A percentile compares a stretch with the other conserved stretches of the same genome.
These are phyloP conservation scores for Triplophysa rosa DNA, from an alignment of 2,113 vertebrate species.

Conservation along the genomic window DNA sequence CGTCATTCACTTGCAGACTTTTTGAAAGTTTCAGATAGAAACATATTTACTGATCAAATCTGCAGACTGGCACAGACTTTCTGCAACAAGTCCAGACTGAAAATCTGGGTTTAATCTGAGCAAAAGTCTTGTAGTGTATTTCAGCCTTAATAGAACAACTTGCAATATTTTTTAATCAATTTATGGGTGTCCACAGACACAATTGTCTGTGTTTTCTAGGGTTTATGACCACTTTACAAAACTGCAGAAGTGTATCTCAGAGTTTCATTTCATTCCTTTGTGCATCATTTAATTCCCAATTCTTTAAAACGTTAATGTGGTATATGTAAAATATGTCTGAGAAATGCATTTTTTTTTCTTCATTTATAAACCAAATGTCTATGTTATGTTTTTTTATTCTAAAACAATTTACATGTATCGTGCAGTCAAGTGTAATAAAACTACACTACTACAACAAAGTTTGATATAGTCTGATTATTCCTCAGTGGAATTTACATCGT, in stretches of 20 bases:
- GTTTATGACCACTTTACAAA: background rate
- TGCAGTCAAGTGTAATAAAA: constrained; percentile 11
- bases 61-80: too few relatives aligned
- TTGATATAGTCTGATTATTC: background rate
- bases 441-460: background rate
- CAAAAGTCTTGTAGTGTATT: too few relatives aligned
- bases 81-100: too few relatives aligned
- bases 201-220: background rate
- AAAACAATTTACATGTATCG: background rate
- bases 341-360: background rate
- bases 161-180: background rate
- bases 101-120: too few relatives aligned
- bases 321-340: background rate
- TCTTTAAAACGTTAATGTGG: background rate
- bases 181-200: background rate
- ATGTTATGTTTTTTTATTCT: background rate
- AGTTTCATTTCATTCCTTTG: background rate
- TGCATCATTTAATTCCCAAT: background rate
- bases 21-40: too few relatives aligned
- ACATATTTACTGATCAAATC: too few relatives aligned
- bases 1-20: too few relatives aligned
- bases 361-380: constrained; percentile 7
- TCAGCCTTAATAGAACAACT: too few relatives aligned
- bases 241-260: background rate
- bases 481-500: background rate